Base-by-base conservation (phyloP, 2,797 vertebrate species). In the Spheniscus humboldti region DNA sequence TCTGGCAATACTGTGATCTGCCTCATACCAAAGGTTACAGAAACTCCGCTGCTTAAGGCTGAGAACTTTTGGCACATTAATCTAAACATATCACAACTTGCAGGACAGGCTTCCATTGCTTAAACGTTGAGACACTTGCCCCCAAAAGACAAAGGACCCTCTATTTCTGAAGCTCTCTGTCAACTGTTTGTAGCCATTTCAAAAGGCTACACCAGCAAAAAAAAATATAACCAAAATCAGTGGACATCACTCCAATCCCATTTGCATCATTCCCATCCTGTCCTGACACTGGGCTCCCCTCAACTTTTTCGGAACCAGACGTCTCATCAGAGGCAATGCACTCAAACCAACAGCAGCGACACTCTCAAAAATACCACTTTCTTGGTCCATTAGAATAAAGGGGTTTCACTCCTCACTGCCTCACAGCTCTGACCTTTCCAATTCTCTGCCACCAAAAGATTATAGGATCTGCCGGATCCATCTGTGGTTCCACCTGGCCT, bases 401-500 rank as follows among this genome's bases (percentile, higher is more conserved):
- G 35, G 60, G 43, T 43, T 86, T 82, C 66, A 18, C 60, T 93
- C 15, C 64, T 84, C 83, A 5, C 63, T 62, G 85, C 59, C 50
- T 86, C 62, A 35, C 74, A 91, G 74, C 69, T 86, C 93, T 95
- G 96, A 97, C 95, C 96, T 97, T 96, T 96, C 64, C 87, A 87
- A 88, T 96, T 86, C 94, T 91, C 88, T 96, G 92, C 93, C 83
- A 95, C 96, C 91, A 88, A 89, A 92, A 97, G 96, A 96, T 97
- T 97, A 97, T 80, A 39, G 96, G 97, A 97, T 97, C 96, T 95
- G 94, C 86, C 6, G 8, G 83, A 94, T 96, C 96, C 96, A 97
- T 97, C 97, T 96, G 97, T 7, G 2, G 52, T 94, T 88, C 95
- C 96, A 96, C 96, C 96, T 96, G 97, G 92, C 82, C 94, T 64